Evolutionary conservation across 1,140 invertebrate species (phyloP).

Genomic region (Papilio polyxenes): DNA sequence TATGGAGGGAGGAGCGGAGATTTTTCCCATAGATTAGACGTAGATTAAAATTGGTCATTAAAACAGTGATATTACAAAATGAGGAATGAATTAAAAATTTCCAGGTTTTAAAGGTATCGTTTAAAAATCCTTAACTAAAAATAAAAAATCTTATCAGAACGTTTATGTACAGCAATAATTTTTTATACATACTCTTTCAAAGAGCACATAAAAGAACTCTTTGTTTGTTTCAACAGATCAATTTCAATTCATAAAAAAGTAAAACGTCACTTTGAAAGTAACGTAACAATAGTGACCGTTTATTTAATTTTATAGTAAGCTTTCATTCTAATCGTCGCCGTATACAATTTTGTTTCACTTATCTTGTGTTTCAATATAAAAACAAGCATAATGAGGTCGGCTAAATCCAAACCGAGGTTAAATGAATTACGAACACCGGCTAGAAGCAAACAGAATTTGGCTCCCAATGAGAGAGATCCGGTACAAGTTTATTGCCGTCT

Average conservation of each 20-base stretch:
- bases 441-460: slow-evolving; percentile 72
- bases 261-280: slow-evolving; percentile 45
- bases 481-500: slow-evolving; percentile 93
- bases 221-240: slow-evolving; percentile 35
- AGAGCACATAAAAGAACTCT: neutral
- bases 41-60: neutral
- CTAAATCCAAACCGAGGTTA: slow-evolving; percentile 72
- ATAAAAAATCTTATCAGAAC: too few species aligned
- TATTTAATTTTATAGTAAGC: slow-evolving; percentile 55
- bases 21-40: neutral
- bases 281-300: slow-evolving; percentile 59
- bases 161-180: too few species aligned
- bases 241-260: slow-evolving; percentile 37
- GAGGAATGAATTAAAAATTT: too few species aligned
- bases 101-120: too few species aligned
- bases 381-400: slow-evolving; percentile 68
- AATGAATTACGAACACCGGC: slow-evolving; percentile 74
- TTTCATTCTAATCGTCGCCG: slow-evolving; percentile 59
- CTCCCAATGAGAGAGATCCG: slow-evolving; percentile 81
- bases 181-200: neutral
- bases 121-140: too few species aligned
- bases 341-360: slow-evolving; percentile 45
- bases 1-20: neutral
- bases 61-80: too few species aligned
- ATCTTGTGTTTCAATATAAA: slow-evolving; percentile 48